Base-by-base conservation (phyloP, 2,888 invertebrate genomes). In the Eurois occulta region DNA sequence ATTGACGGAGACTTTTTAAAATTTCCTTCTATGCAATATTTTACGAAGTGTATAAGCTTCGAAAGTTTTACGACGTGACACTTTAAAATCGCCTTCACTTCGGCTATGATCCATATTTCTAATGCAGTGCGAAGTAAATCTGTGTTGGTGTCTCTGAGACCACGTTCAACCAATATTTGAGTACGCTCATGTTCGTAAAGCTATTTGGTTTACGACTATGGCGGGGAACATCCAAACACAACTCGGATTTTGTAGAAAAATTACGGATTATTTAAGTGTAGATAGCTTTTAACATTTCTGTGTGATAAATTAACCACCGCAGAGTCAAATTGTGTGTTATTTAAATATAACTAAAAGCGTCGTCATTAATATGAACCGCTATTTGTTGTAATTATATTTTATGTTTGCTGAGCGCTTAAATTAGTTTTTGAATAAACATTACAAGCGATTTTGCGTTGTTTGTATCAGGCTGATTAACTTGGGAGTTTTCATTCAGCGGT, bases 91-190 rank as follows among this genome's bases (percentile, higher is more conserved):
- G 55, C 72, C 48, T 69, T 75, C 70, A 83, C 71, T 75, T 82
- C 73, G 35, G 66, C 80, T 86, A 87, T 91, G 89, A 91, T 90
- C 90, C 90, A 89, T 91, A 91, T 91, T 90, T 90, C 88, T 90
- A 90, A 91, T 91, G 91, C 90, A 90, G 82, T 87, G 83, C 80
- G 88, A 88, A 92, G 91, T 92, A 94, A 94, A 94, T 94, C 94
- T 92, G 88, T 86, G 88, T 86, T 86, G 89, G 84, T 90, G 90
- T 92, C 92, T 91, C 88, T 84, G 86, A 91, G 91, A 92, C 93
- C 95, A 95, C 95, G 95, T 95, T 93, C 94, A 73, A 87, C 94
- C 94, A 95, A 95, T 95, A 95, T 95, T 95, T 94, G 93, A 93
- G 90, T 90, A 87, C 88, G 91, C 90, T 91, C 91, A 90, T 91